These are phyloP conservation scores for Penaeus indicus DNA, from an alignment of 1,140 invertebrate genomes.

Conservation along the genomic window DNA sequence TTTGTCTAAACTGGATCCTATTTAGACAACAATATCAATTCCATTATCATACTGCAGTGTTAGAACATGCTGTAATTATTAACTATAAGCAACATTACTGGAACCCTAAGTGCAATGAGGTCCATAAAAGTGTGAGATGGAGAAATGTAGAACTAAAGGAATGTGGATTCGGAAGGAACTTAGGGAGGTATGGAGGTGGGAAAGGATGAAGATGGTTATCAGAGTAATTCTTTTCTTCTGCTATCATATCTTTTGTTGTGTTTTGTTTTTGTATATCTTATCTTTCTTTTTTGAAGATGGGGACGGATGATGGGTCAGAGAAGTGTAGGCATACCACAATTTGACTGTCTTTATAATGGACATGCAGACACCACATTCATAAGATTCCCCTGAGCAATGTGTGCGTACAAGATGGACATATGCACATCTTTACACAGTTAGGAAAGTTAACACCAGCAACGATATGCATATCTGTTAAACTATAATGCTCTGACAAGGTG, in stretches of 20 bases:
- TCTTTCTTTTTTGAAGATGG: too few relatives aligned
- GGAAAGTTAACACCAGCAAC: constrained; percentile 37
- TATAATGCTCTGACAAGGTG: constrained; percentile 53
- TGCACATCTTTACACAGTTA: constrained; percentile 63
- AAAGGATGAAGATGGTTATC: constrained; percentile 13
- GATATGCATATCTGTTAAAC: constrained; percentile 47
- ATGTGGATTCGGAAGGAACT: constrained; percentile 31
- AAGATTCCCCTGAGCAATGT: constrained; percentile 55
- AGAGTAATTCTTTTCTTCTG: not conserved
- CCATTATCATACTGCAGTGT: constrained; percentile 62
- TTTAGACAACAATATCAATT: constrained; percentile 60
- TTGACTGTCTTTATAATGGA: constrained; percentile 48
- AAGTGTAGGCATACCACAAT: constrained; percentile 53
- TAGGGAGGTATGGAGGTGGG: constrained; percentile 13
- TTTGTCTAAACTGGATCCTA: constrained; percentile 60
- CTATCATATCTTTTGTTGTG: not conserved
- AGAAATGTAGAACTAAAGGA: constrained; percentile 53
- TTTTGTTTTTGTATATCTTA: too few relatives aligned
- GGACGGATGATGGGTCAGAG: constrained; percentile 21
- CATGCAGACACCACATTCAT: constrained; percentile 63
- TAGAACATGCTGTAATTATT: constrained; percentile 61
- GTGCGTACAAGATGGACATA: constrained; percentile 48
- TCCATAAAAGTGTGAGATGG: constrained; percentile 57
- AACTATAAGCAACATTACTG: constrained; percentile 63
- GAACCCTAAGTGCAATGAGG: constrained; percentile 59